Conservation (phyloP, 2,113 vertebrate species). For the Lanius ludovicianus region DNA sequence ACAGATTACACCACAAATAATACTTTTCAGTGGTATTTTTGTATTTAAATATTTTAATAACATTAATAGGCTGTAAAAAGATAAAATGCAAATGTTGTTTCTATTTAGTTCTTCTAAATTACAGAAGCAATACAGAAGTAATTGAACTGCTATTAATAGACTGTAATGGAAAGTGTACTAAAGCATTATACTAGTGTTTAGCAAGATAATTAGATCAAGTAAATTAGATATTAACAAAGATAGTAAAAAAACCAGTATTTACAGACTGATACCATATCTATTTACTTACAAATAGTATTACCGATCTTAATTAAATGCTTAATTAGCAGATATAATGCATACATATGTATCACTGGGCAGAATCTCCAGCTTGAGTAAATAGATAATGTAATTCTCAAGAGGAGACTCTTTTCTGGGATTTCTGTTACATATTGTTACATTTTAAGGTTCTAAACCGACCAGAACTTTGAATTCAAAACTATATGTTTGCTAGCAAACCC, state of each 20-base stretch:
- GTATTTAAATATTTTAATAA: background rate
- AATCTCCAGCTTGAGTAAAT: background rate
- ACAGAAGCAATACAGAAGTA: conserved; percentile 20
- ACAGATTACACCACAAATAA: background rate
- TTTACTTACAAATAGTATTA: background rate
- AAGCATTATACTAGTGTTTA: conserved; percentile 40
- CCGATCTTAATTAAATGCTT: conserved; percentile 18
- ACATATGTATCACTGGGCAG: background rate
- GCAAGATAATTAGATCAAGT: background rate
- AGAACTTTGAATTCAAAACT: background rate
- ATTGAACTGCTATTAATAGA: conserved; percentile 42
- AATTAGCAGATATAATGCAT: background rate
- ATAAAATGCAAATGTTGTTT: background rate
- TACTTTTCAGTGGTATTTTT: background rate
- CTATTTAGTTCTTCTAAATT: conserved; percentile 36
- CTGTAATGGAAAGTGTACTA: background rate
- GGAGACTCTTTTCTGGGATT: background rate
- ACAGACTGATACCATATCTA: background rate
- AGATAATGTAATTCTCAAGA: background rate
- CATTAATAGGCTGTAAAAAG: background rate
- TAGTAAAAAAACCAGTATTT: conserved; percentile 21
- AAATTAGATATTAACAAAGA: conserved; percentile 31
- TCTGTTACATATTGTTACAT: background rate
- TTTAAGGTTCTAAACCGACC: background rate
- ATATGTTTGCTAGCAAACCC: background rate